Base-by-base conservation (phyloP, 2,113 vertebrate species). In the Setophaga petechia region DNA sequence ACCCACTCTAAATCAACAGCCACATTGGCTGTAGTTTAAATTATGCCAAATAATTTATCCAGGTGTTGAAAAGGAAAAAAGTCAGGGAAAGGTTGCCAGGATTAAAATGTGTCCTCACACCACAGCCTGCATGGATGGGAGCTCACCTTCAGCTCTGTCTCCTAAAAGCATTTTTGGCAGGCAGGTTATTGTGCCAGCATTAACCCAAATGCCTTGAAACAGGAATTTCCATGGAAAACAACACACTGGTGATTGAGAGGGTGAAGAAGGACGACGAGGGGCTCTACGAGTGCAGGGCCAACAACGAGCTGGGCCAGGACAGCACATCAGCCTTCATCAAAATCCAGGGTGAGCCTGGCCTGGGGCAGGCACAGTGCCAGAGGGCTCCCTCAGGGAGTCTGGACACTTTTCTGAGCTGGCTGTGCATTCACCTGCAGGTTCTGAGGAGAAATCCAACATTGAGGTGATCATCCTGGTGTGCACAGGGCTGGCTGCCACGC, bases 231-330 rank as follows among this genome's bases (percentile, higher is more conserved):
- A 97, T 97, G 85, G 95, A 97, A 24, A 97, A 98, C 15, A 98
- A 98, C 4, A 93, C 93, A 27, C 96, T 99, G 95, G 98, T 97
- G 80, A 99, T 99, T 13, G 98, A 99, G 77, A 97, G 99, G 89
- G 98, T 99, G 89, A 99, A 99, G 94, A 99, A 99, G 94, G 99
- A 99, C 3, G 99, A 99, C 1, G 99, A 99, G 90, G 99, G 99
- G 37, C 90, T 98, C 46, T 99, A 99, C 4, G 97, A 99, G 94
- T 99, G 99, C 89, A 74, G 31, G 16, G 99, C 99, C 13, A 96
- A 85, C 62, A 99, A 99, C 2, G 96, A 94, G 12, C 93, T 98
- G 96, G 99, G 99, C 28, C 87, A 94, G 25, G 98, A 96, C 62
- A 98, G 96, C 79, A 98, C 98, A 1, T 98, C 97, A 21, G 98